These are phyloP conservation scores for Pseudeuparius sepicola DNA, from an alignment of 2,888 invertebrate species.

Conservation along the genomic window DNA sequence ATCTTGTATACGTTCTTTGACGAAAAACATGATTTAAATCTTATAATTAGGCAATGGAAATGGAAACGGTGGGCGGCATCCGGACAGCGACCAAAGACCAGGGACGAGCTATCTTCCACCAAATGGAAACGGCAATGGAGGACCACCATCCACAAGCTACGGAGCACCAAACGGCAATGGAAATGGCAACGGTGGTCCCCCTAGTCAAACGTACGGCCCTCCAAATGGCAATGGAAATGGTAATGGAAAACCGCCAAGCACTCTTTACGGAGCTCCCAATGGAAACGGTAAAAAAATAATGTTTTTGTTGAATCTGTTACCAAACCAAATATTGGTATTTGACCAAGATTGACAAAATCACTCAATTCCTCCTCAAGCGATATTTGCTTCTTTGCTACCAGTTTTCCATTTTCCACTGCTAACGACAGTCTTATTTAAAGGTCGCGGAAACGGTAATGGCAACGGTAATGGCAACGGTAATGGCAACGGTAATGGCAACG, in stretches of 20 bases:
- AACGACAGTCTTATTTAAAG: no score
- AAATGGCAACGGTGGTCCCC: slow-evolving; percentile 21
- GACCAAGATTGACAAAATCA: no score
- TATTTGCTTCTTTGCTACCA: no score
- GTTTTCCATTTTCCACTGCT: no score
- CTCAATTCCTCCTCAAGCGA: no score
- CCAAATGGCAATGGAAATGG: slow-evolving; percentile 28
- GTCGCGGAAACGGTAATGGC: slow-evolving; percentile 7
- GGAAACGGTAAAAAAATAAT: slow-evolving; percentile 14
- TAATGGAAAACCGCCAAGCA: no score
- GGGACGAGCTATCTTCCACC: slow-evolving; percentile 31
- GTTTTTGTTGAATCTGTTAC: background rate
- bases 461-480: slow-evolving; percentile 22
- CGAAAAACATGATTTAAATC: no score
- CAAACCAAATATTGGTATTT: no score
- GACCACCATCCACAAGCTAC: slow-evolving; percentile 17
- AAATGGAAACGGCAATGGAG: slow-evolving; percentile 29
- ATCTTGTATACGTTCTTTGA: no score
- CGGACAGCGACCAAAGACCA: slow-evolving; percentile 29
- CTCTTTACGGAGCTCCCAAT: slow-evolving; percentile 14
- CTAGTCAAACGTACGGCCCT: slow-evolving; percentile 33
- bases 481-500: slow-evolving; percentile 21
- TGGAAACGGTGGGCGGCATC: no score
- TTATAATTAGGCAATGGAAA: no score
- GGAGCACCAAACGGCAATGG: slow-evolving; percentile 21